Conservation (phyloP, 1,140 invertebrate genomes). For the Streblospio benedicti region DNA sequence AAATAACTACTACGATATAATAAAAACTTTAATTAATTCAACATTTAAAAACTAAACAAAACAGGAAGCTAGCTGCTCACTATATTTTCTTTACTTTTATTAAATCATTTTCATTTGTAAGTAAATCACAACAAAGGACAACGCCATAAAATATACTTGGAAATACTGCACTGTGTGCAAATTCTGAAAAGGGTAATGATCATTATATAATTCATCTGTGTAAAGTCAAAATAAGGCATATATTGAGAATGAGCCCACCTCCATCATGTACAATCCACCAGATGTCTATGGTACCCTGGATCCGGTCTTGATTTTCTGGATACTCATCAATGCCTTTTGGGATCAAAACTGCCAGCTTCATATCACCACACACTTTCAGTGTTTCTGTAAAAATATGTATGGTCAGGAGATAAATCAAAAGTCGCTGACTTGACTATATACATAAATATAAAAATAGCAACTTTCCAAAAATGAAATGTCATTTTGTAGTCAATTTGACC, state of each 20-base stretch:
- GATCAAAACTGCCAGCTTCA: conserved; percentile 60
- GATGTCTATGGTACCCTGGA: conserved; percentile 84
- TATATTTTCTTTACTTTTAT: no score
- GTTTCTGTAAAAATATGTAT: conserved; percentile 1
- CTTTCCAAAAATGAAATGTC: background rate
- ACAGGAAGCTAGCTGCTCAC: background rate
- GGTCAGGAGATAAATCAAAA: background rate
- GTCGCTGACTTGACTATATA: background rate
- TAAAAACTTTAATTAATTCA: background rate
- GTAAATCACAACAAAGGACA: no score
- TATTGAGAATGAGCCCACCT: background rate
- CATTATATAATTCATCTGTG: background rate
- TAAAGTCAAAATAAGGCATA: background rate
- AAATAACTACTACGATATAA: background rate
- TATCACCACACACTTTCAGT: conserved; percentile 11
- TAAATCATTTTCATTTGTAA: no score
- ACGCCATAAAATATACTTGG: background rate
- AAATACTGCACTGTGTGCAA: background rate
- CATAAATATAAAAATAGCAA: background rate
- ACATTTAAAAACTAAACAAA: background rate
- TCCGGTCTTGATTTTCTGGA: conserved; percentile 79
- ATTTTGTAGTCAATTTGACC: background rate
- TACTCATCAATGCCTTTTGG: conserved; percentile 95
- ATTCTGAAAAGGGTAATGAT: background rate
- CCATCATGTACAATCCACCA: conserved; percentile 90